phyloP scores from a whole-genome alignment of 2,888 invertebrate genomes.

The Deilephila elpenor region DNA sequence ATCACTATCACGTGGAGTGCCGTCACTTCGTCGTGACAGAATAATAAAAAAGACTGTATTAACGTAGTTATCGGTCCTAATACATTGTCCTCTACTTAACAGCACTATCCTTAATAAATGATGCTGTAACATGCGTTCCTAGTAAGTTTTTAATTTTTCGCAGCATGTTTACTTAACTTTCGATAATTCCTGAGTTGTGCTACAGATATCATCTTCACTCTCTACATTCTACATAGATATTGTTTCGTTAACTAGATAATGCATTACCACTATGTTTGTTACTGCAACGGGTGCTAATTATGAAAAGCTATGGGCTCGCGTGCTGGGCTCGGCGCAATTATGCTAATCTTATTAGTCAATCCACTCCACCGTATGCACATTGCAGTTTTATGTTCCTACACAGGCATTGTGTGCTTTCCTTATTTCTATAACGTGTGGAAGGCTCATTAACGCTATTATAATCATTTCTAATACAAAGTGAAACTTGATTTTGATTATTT shows the following conservation, averaged over 20 bases:
- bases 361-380: conserved; percentile 68
- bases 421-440: conserved; percentile 14
- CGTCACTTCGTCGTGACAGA: too few species aligned
- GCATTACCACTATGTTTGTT: conserved; percentile 13
- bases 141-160: too few species aligned
- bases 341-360: conserved; percentile 82
- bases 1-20: too few species aligned
- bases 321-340: conserved; percentile 72
- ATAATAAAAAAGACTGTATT: too few species aligned
- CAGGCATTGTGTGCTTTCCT: conserved; percentile 46
- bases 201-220: background rate
- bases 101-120: too few species aligned
- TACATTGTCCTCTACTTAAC: too few species aligned
- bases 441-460: background rate
- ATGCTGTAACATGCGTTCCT: too few species aligned
- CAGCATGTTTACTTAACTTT: too few species aligned
- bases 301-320: conserved; percentile 76
- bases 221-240: background rate
- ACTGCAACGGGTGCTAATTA: conserved; percentile 68
- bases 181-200: too few species aligned
- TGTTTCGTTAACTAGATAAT: conserved; percentile 11
- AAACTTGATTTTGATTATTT: background rate
- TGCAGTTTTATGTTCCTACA: conserved; percentile 67
- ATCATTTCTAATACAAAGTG: background rate
- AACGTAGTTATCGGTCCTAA: too few species aligned